Conservation (phyloP, 2,888 invertebrate species). For the Eupeodes luniger region DNA sequence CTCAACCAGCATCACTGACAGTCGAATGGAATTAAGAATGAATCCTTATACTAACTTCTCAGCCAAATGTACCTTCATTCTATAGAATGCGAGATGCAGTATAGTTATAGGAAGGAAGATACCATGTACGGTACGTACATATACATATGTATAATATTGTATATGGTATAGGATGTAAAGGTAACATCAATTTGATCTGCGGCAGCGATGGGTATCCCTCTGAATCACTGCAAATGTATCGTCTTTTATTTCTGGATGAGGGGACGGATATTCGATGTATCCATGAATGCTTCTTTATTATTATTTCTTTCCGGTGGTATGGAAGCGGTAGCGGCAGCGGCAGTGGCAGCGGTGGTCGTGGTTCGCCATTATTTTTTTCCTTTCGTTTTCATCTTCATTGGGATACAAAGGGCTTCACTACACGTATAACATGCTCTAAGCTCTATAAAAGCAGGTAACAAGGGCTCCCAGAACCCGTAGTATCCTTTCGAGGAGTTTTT, state of each 20-base stretch:
- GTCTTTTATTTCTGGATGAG: constrained; percentile 1
- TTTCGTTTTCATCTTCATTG: constrained; percentile 18
- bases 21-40: constrained; percentile 63
- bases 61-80: constrained; percentile 5
- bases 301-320: constrained; percentile 56
- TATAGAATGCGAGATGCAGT: not conserved
- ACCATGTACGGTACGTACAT: not conserved
- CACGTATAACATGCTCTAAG: not conserved
- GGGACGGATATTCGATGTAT: constrained; percentile 47
- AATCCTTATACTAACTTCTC: constrained; percentile 33
- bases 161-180: not conserved
- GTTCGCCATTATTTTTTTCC: constrained; percentile 32
- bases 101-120: not conserved
- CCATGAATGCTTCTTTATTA: constrained; percentile 73
- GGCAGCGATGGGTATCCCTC: constrained; percentile 14
- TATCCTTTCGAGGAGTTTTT: not conserved
- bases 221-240: constrained; percentile 70
- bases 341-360: constrained; percentile 29
- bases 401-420: constrained; percentile 52
- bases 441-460: constrained; percentile 3
- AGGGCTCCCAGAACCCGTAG: not conserved
- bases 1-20: constrained; percentile 46
- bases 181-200: constrained; percentile 48
- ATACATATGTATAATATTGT: not conserved
- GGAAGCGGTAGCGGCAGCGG: not conserved